These are phyloP conservation scores for Mythimna vitellina DNA, from an alignment of 2,888 invertebrate species.

Conservation along the genomic window DNA sequence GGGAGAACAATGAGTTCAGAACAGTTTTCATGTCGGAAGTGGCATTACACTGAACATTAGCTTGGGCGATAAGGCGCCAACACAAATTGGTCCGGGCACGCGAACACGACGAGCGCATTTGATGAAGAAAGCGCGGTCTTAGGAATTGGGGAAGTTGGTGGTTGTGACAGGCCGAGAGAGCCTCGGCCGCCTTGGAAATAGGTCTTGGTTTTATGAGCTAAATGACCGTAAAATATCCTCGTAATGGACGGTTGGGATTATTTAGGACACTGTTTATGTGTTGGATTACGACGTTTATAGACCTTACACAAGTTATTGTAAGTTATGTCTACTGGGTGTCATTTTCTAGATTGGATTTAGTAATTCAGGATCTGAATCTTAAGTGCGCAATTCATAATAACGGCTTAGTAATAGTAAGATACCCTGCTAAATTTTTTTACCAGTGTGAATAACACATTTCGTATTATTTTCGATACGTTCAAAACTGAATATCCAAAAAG, in stretches of 20 bases:
- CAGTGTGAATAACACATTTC: too few relatives aligned
- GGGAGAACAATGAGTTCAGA: slow-evolving; percentile 80
- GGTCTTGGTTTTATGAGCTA: slow-evolving; percentile 53
- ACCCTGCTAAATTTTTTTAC: background rate
- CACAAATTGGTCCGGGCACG: slow-evolving; percentile 87
- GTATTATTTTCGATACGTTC: too few relatives aligned
- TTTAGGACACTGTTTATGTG: slow-evolving; percentile 56
- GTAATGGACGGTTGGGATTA: slow-evolving; percentile 36
- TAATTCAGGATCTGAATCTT: slow-evolving; percentile 13
- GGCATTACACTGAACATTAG: slow-evolving; percentile 88
- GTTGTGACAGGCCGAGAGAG: slow-evolving; percentile 52
- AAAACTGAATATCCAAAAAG: too few relatives aligned
- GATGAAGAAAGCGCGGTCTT: slow-evolving; percentile 70
- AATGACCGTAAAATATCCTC: slow-evolving; percentile 46
- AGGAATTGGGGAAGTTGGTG: slow-evolving; percentile 59
- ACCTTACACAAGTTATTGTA: slow-evolving; percentile 42
- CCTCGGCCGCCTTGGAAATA: slow-evolving; percentile 33
- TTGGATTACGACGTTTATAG: slow-evolving; percentile 50
- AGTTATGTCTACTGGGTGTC: slow-evolving; percentile 41
- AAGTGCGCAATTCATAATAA: slow-evolving; percentile 3
- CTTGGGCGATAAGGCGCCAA: slow-evolving; percentile 85
- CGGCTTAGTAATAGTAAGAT: background rate
- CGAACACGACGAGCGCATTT: slow-evolving; percentile 76
- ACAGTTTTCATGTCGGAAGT: slow-evolving; percentile 89
- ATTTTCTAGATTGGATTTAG: slow-evolving; percentile 47